Evolutionary conservation across 2,113 vertebrate species (phyloP), one percentile per base, ranked within the genome.

Genomic region (Helogale parvula): DNA sequence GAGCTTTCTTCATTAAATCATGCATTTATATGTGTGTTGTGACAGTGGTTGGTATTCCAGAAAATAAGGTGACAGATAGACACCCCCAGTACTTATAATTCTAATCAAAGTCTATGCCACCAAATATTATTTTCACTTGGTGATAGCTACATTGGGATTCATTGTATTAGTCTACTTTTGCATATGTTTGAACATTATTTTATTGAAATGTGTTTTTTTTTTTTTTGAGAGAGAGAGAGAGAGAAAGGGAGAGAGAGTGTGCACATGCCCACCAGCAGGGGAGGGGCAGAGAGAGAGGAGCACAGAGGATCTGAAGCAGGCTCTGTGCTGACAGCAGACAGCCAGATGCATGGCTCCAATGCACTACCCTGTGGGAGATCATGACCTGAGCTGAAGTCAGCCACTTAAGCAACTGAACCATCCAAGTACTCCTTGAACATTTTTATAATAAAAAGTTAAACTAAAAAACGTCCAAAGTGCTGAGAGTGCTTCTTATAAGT

Each of bases 381-480:
- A 60, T 25, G 57, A 60, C 21, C 8, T 60, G 57, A 60, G 57
- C 57, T 60, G 21, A 60, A 60, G 21, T 60, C 57, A 60, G 21
- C 19, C 57, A 60, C 21, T 60, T 60, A 60, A 60, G 23, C 57
- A 60, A 60, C 57, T 60, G 57, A 60, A 21, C 0, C 19, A 60
- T 60, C 57, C 57, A 23, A 21, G 57, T 60, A 21, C 57, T 21
- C 57, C 57, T 94, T 93, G 29, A 86, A 88, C 29, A 82, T 74
- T 69, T 91, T 91, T 50, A 54, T n/a, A 74, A 72, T n/a, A 80
- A 54, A 41, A 77, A 80, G 52, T 52, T 88, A 96, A 87, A 90
- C 66, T 79, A 31, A 63, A 90, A 93, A 66, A 94, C 5, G 79
- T 2, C 15, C 5, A 8, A 54, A 77, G 50, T 76, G 17, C 25